These are phyloP conservation scores for Fratercula arctica DNA, from an alignment of 2,797 vertebrate species.

Conservation along the genomic window DNA sequence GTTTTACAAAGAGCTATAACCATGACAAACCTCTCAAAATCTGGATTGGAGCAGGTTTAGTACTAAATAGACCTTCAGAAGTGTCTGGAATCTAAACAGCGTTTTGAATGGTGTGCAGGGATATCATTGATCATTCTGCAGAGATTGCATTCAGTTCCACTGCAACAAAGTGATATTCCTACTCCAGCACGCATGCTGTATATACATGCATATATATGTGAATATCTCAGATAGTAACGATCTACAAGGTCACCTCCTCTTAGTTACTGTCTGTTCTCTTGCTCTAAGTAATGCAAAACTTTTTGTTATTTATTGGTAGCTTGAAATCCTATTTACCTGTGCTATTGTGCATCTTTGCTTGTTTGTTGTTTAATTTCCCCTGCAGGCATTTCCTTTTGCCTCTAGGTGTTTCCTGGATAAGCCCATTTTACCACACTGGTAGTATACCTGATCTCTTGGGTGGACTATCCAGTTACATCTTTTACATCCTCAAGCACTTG, in stretches of 20 bases:
- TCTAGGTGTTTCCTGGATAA: not conserved
- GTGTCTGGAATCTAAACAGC: not conserved
- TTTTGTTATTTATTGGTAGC: not conserved
- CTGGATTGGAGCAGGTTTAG: not conserved
- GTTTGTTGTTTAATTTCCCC: not conserved
- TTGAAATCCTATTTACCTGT: not conserved
- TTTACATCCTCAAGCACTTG: not conserved
- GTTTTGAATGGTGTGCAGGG: not conserved
- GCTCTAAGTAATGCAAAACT: not conserved
- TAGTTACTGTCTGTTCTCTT: not conserved
- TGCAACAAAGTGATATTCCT: not conserved
- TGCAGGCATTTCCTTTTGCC: slow-evolving; percentile 11
- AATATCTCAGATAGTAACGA: not conserved
- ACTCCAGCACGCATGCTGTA: not conserved
- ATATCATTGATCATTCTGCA: not conserved
- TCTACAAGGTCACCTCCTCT: not conserved
- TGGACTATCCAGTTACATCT: not conserved
- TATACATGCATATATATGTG: not conserved
- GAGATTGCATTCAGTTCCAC: not conserved
- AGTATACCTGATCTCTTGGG: not conserved
- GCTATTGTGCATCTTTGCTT: not conserved
- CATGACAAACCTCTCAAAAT: not conserved
- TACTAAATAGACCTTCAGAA: not conserved
- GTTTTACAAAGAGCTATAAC: not conserved
- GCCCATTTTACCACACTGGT: not conserved